Evolutionary conservation across 2,888 invertebrate genomes (phyloP), one percentile per base, ranked within the genome.

Genomic region (Amblyjoppa proteus): DNA sequence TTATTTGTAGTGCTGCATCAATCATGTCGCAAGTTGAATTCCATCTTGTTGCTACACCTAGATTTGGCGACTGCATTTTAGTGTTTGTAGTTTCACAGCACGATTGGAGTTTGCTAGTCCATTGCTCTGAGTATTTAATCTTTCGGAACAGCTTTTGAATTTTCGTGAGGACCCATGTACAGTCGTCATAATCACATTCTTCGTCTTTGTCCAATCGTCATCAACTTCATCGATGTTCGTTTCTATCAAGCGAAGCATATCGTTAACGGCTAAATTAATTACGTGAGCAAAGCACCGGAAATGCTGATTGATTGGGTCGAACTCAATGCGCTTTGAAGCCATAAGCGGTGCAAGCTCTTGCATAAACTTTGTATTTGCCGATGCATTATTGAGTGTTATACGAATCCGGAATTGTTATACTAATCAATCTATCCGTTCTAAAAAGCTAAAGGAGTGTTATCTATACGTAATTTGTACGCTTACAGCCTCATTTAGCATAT

Each of bases 381-480:
- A 73, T 3, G 80, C 82, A 77, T 86, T 87, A 28, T 87, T 83
- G 2, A 81, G 64, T 3, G 87, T 84, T 45, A 87, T 85, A n/a
- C n/a, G n/a, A n/a, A n/a, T n/a, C n/a, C 45, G 45, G 13, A 45
- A 45, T 13, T 45, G 13, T 13, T 45, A 45, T 45, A 45, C 4
- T 3, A 45, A 45, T 13, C 11, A 13, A 45, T 45, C 13, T 45
- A 45, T 13, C 41, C 34, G 5, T 34, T 34, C 34, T 34, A 34
- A 34, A 34, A 5, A 41, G 9, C 9, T 41, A 9, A 41, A 41
- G 41, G 7, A 2, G 41, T 41, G 7, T 41, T 41, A 41, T 41
- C 9, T 7, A 9, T 9, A 41, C 41, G 7, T 1, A 41, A 41
- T 41, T 41, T 41, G 41, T 41, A 41, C 9, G 9, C 41, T 41